A percentile compares a stretch with the other conserved stretches of the same genome.
phyloP scores from a whole-genome alignment of 2,888 invertebrate genomes.

The Cremastinae sp. region DNA sequence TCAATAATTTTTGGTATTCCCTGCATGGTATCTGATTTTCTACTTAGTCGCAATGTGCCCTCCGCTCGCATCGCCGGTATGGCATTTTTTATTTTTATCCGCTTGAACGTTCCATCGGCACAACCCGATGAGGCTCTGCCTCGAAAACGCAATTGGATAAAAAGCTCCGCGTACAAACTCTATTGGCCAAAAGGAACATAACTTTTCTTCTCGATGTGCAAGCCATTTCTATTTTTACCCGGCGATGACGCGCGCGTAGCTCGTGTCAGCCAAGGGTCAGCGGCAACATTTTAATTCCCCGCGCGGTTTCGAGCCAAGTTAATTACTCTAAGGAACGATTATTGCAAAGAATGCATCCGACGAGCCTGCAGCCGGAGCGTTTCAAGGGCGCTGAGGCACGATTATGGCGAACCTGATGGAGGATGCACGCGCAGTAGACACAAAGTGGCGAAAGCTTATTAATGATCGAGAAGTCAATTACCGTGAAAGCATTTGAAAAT shows the following conservation, averaged over 20 bases:
- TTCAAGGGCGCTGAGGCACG: conserved; percentile 15
- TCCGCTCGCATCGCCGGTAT: too few relatives aligned
- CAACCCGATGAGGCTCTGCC: conserved; percentile 52
- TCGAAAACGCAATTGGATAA: neutral
- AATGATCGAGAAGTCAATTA: conserved; percentile 47
- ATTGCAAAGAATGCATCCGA: conserved; percentile 44
- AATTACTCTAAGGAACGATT: conserved; percentile 41
- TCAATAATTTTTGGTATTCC: neutral
- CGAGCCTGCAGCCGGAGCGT: conserved; percentile 16
- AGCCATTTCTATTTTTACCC: conserved; percentile 48
- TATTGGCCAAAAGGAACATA: neutral
- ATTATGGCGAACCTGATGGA: conserved; percentile 17
- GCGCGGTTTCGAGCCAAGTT: conserved; percentile 28
- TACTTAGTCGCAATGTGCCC: too few relatives aligned
- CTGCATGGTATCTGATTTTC: neutral
- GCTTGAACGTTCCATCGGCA: conserved; percentile 64
- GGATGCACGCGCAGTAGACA: neutral
- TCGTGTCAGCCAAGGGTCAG: conserved; percentile 14
- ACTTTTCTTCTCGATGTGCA: conserved; percentile 6
- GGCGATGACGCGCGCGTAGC: conserved; percentile 20
- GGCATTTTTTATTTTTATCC: conserved; percentile 67
- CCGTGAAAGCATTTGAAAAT: conserved; percentile 42
- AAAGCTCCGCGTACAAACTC: neutral
- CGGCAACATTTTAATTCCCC: conserved; percentile 43
- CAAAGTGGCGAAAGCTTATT: conserved; percentile 22